Evolutionary conservation across 2,888 invertebrate species (phyloP).

Genomic region (Apocheima hispidaria): DNA sequence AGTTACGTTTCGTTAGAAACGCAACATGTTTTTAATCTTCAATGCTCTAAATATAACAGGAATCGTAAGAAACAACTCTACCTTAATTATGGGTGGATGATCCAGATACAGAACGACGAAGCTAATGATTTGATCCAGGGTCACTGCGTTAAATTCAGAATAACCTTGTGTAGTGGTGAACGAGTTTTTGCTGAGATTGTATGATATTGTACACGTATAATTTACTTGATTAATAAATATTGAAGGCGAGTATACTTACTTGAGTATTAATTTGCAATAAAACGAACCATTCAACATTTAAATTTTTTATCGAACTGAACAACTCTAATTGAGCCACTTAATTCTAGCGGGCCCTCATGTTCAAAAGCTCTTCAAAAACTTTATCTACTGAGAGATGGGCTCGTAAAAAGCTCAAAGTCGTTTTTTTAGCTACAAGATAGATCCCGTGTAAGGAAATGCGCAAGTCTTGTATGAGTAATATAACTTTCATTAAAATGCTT

Average conservation of each 20-base stretch:
- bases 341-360: too few relatives aligned
- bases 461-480: too few relatives aligned
- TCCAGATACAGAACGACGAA: constrained; percentile 37
- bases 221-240: neutral
- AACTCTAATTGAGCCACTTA: too few relatives aligned
- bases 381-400: too few relatives aligned
- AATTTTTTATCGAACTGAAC: too few relatives aligned
- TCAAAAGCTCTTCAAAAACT: too few relatives aligned
- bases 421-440: too few relatives aligned
- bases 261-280: neutral
- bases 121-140: constrained; percentile 43
- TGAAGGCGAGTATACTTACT: neutral
- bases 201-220: constrained; percentile 3
- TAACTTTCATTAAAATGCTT: too few relatives aligned
- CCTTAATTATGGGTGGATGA: constrained; percentile 37
- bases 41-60: constrained; percentile 21
- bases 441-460: too few relatives aligned
- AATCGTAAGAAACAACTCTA: constrained; percentile 26
- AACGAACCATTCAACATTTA: too few relatives aligned
- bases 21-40: constrained; percentile 36
- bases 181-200: constrained; percentile 22
- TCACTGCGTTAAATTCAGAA: constrained; percentile 40
- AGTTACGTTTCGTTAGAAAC: constrained; percentile 20
- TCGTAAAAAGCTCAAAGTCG: too few relatives aligned
- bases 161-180: constrained; percentile 37